Evolutionary conservation across 2,888 invertebrate genomes (phyloP), one percentile per base, ranked within the genome.

Genomic region (Protophormia terraenovae): DNA sequence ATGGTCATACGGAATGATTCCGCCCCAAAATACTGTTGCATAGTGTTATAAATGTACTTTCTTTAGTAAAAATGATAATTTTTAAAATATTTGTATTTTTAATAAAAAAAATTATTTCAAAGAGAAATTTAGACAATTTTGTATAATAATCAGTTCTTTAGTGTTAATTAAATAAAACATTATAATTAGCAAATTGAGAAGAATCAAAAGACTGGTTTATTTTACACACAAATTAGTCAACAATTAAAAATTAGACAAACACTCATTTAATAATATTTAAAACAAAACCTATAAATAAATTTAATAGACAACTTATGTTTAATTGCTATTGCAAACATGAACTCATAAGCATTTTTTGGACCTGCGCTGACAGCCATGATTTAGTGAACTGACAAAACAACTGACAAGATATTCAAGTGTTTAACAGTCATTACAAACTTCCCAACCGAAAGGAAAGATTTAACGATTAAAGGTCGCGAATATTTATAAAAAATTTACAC

Each of bases 341-440:
- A 50, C 19, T 50, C 29, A 22, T 1, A 3, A 22, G 5, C 3
- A 12, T 3, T 41, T n/a, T n/a, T n/a, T 14, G 16, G 8, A 60
- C 7, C 19, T 4, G 19, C 29, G 14, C 32, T 62, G 47, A 16
- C 16, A 24, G 12, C 10, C 4, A 55, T 67, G 55, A 67, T 77
- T 67, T 58, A 67, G 12, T 22, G 22, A 10, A 6, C 41, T 67
- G 19, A 24, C n/a, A 67, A 58, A 55, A 47, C 29, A 32, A n/a
- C 32, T 38, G 50, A 64, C 38, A 75, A 45, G 27, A 41, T 53
- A 53, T 53, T 19, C 16, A 19, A 35, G 14, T 58, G 58, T 41
- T 64, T n/a, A n/a, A 53, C 29, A 53, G 29, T 55, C 41, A 76
- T 66, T 55, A 41, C 29, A 55, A 76, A 22, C 19, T 32, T 22